Conservation (phyloP, 2,113 vertebrate genomes). For the Capreolus pygargus region DNA sequence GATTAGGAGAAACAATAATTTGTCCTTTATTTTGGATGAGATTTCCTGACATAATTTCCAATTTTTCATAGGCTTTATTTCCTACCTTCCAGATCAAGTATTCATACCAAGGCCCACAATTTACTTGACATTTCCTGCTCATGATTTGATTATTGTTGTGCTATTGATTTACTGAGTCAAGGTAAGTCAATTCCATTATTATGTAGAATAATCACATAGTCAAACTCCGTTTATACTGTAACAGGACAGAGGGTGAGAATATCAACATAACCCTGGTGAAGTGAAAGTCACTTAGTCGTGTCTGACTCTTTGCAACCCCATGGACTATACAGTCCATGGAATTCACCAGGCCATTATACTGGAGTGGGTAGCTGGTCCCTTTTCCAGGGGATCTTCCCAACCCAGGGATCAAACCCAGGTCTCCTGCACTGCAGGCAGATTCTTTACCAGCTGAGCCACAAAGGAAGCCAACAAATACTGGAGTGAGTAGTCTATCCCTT, state of each 20-base stretch:
- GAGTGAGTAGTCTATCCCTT: background rate
- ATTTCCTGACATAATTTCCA: background rate
- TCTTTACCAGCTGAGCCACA: background rate
- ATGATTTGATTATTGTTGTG: background rate
- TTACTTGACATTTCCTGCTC: background rate
- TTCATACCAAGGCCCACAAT: background rate
- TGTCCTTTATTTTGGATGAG: background rate
- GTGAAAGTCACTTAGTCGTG: background rate
- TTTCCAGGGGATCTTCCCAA: background rate
- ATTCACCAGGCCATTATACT: background rate
- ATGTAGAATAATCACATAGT: background rate
- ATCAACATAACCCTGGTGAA: background rate
- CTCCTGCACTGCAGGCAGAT: background rate
- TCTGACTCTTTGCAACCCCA: fast-evolving
- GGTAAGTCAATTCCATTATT: background rate
- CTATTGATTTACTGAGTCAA: background rate
- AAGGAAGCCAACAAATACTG: background rate
- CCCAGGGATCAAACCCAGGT: background rate
- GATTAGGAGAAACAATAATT: background rate
- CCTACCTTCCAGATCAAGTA: background rate
- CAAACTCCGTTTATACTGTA: background rate
- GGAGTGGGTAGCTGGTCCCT: background rate
- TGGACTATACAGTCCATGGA: background rate
- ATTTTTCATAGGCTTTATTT: background rate
- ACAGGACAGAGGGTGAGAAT: background rate